Evolutionary conservation across 2,113 vertebrate species (phyloP).

Genomic region (Anser cygnoides): DNA sequence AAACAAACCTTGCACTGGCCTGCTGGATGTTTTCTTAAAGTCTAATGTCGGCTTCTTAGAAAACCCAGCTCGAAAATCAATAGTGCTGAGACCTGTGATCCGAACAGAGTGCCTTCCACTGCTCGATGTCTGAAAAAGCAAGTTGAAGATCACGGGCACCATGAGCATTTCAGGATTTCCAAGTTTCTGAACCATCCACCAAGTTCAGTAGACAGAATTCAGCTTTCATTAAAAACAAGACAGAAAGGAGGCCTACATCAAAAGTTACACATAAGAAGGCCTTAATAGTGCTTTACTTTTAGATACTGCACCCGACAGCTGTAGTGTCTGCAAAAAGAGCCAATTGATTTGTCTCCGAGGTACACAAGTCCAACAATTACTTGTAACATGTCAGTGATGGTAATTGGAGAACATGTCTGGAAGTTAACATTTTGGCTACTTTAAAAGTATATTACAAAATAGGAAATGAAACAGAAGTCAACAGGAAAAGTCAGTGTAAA

Average conservation of each 20-base stretch:
- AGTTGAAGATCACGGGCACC: neutral
- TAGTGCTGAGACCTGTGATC: slow-evolving; percentile 94
- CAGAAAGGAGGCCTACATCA: neutral
- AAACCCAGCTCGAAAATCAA: slow-evolving; percentile 97
- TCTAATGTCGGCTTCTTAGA: slow-evolving; percentile 89
- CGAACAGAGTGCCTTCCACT: slow-evolving; percentile 93
- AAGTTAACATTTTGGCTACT: neutral
- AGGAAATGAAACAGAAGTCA: neutral
- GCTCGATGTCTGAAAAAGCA: slow-evolving; percentile 85
- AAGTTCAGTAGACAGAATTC: neutral
- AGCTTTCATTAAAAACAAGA: neutral
- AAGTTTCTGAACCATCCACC: neutral
- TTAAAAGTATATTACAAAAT: neutral
- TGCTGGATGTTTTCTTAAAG: slow-evolving; percentile 89
- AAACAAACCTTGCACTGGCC: slow-evolving; percentile 90
- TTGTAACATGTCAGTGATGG: neutral
- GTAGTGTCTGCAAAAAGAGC: neutral
- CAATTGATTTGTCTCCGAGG: neutral
- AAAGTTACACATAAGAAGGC: rapidly evolving
- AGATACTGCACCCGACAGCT: neutral
- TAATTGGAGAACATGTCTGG: neutral
- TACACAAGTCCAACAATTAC: neutral
- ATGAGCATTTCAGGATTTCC: neutral
- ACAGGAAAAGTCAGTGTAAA: neutral
- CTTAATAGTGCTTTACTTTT: neutral